Evolutionary conservation across 2,888 invertebrate species (phyloP), one percentile per base, ranked within the genome.

Genomic region (Hypsopygia costalis): DNA sequence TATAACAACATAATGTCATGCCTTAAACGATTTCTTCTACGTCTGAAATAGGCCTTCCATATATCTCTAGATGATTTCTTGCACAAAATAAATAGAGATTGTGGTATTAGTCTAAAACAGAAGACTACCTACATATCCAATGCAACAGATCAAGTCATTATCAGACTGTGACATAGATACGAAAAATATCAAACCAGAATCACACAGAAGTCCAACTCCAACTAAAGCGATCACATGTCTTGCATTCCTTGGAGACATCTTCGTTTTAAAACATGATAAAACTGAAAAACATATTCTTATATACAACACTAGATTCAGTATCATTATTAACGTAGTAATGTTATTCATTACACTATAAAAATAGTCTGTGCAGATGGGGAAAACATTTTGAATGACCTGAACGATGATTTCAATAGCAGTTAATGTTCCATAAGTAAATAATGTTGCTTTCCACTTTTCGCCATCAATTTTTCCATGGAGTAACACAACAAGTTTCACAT

Each of bases 171-270:
- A 12, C 20, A 20, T 4, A 12, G 8, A 16, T n/a, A 20, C 20
- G 1, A 32, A 16, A 32, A 32, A 6, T 1, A 25, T 8, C 25
- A 25, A 8, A 25, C n/a, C 16, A 8, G 32, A 40, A 35, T 52
- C 51, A 41, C 51, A 46, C 4, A 52, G 10, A 6, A 52, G 41
- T 7, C 48, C 51, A 3, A 52, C 52, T 10, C 48, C 46, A 22
- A 51, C 35, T 36, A 52, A 12, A n/a, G 52, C 36, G 4, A 48
- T 8, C 6, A 46, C 22, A 30, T 48, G 44, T 16, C 22, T 40
- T 0, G 27, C 27, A 2, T 43, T 51, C 10, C 44, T 51, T 6
- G 40, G 37, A 11, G 46, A 46, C 6, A 44, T 35, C 7, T 9
- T 42, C 29, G 34, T 48, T 20, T 44, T 46, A 29, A 32, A 44